A percentile compares a stretch with the other conserved stretches of the same genome.
Evolutionary conservation across 2,113 vertebrate species (phyloP).

Genomic region (Spea multiplicata): DNA sequence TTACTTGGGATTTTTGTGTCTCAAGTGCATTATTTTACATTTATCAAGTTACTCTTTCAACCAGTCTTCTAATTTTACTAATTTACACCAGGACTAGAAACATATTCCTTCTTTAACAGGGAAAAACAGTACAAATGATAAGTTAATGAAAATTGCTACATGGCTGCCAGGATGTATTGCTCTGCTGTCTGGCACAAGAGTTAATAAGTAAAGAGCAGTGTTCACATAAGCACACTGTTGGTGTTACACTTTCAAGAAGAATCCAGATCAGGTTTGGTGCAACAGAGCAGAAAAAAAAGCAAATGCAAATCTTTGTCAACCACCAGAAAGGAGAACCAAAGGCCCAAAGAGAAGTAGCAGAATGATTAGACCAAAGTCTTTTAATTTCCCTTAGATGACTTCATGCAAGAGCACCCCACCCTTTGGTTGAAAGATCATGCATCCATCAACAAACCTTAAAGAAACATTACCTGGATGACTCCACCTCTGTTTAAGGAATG

Average conservation of each 20-base stretch:
- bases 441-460: slow-evolving; percentile 57
- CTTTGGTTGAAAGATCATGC: slow-evolving; percentile 67
- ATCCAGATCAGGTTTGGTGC: slow-evolving; percentile 50
- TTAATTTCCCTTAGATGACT: slow-evolving; percentile 54
- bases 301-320: slow-evolving; percentile 35
- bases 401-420: slow-evolving; percentile 67
- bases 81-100: too few species aligned
- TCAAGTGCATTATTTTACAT: too few species aligned
- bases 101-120: too few species aligned
- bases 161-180: too few species aligned
- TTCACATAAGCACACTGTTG: background rate
- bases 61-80: too few species aligned
- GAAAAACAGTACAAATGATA: too few species aligned
- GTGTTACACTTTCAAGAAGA: slow-evolving; percentile 52
- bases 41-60: too few species aligned
- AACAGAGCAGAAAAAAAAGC: slow-evolving; percentile 55
- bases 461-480: slow-evolving; percentile 78
- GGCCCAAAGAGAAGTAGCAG: slow-evolving; percentile 49
- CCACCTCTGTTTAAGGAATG: slow-evolving; percentile 77
- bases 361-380: slow-evolving; percentile 55
- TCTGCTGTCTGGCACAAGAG: too few species aligned
- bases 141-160: too few species aligned
- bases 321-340: slow-evolving; percentile 52
- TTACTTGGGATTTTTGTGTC: too few species aligned
- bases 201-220: too few species aligned